phyloP scores from a whole-genome alignment of 53 echinoderm and acorn worm species.

The Arbacia lixula region DNA sequence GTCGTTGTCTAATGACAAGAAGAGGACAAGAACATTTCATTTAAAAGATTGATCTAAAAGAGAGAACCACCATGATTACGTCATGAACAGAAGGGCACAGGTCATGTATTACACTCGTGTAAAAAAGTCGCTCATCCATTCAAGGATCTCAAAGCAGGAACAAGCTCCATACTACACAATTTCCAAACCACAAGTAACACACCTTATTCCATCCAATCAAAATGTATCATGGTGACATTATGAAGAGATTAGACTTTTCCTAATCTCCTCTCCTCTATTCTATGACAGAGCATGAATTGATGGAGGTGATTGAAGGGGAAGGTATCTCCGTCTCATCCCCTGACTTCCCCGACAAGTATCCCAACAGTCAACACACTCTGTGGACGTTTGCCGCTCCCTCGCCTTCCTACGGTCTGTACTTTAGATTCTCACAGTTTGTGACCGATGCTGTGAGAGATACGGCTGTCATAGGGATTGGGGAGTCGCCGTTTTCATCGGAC shows the following conservation, averaged over 20 bases:
- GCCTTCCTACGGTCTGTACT: conserved; percentile 14
- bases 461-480: background rate
- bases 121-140: no score
- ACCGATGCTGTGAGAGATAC: conserved; percentile 10
- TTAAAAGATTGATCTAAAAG: no score
- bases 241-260: background rate
- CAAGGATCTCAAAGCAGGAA: no score
- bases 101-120: no score
- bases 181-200: no score
- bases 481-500: background rate
- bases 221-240: no score
- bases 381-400: conserved; percentile 15
- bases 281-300: background rate
- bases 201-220: no score
- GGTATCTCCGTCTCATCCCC: background rate
- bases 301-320: background rate
- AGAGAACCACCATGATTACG: no score
- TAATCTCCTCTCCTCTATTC: background rate
- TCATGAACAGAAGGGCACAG: no score
- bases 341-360: background rate
- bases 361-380: background rate
- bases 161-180: no score
- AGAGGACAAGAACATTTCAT: no score
- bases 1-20: no score
- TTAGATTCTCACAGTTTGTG: background rate